Percentiles rank a stretch among this genome's conserved stretches.
These are phyloP conservation scores for Peribatodes rhomboidaria DNA, from an alignment of 2,888 invertebrate species.

Conservation along the genomic window DNA sequence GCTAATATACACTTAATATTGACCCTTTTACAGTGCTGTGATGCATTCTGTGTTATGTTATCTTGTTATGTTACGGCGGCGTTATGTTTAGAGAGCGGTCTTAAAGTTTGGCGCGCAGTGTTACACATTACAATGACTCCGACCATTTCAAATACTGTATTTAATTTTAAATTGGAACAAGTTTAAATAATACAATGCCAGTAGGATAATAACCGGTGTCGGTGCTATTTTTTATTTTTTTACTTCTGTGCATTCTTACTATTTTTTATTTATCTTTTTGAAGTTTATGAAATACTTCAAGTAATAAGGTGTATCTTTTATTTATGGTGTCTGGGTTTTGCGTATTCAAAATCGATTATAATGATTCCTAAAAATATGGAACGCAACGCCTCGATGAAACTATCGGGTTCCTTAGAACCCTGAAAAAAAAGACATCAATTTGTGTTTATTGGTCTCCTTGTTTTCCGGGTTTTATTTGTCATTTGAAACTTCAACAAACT, in stretches of 20 bases:
- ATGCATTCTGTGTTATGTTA: too few relatives aligned
- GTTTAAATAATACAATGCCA: too few relatives aligned
- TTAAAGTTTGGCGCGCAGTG: not conserved
- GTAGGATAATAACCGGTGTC: constrained; percentile 3
- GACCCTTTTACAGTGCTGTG: too few relatives aligned
- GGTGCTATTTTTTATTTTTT: not conserved
- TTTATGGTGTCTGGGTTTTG: not conserved
- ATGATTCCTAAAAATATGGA: not conserved
- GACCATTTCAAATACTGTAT: not conserved
- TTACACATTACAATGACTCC: not conserved
- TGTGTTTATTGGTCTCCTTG: not conserved
- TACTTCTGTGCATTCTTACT: not conserved
- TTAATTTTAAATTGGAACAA: not conserved
- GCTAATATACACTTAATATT: too few relatives aligned
- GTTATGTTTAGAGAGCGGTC: not conserved
- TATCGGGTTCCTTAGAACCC: not conserved
- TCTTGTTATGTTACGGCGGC: not conserved
- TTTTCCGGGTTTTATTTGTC: not conserved
- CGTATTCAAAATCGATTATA: constrained; percentile 2
- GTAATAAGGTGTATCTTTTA: not conserved
- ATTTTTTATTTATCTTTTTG: not conserved
- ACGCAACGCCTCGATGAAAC: constrained; percentile 11
- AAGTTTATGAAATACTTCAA: not conserved
- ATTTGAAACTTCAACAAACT: not conserved
- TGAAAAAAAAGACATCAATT: not conserved